A percentile compares a stretch with the other conserved stretches of the same genome.
phyloP scores from a whole-genome alignment of 2,888 invertebrate species.

The Octonoba sinensis region DNA sequence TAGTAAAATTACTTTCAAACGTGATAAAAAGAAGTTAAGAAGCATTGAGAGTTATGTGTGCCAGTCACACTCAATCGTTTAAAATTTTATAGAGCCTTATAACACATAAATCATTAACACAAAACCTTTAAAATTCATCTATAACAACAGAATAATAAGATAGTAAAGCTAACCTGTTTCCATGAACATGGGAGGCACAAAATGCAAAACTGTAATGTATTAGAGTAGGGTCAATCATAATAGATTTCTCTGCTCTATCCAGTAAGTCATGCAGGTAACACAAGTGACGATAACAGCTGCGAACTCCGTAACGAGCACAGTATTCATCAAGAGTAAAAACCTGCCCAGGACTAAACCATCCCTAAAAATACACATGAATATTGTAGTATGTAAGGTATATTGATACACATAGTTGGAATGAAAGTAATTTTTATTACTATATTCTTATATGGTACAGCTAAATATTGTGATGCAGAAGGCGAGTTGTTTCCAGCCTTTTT shows the following conservation, averaged over 20 bases:
- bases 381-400: too few relatives aligned
- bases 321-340: conserved; percentile 98
- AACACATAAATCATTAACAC: background rate
- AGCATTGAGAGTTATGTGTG: background rate
- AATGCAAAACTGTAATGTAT: conserved; percentile 99
- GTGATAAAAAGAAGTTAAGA: background rate
- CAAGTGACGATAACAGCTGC: conserved; percentile 96
- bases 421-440: too few relatives aligned
- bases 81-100: background rate
- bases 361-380: conserved; percentile 76
- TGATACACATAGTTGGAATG: too few relatives aligned
- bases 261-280: conserved; percentile 95
- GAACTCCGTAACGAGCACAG: conserved; percentile 96
- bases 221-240: conserved; percentile 97
- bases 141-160: background rate
- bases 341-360: conserved; percentile 99
- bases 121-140: too few relatives aligned
- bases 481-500: too few relatives aligned
- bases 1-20: background rate
- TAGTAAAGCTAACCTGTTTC: conserved; percentile 84
- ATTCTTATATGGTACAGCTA: too few relatives aligned
- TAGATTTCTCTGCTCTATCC: conserved; percentile 91
- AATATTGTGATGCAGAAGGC: too few relatives aligned
- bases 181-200: conserved; percentile 99
- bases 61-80: background rate